A percentile compares a stretch with the other conserved stretches of the same genome.
phyloP scores from a whole-genome alignment of 2,797 vertebrate species.

The Acrossocheilus fasciatus region DNA sequence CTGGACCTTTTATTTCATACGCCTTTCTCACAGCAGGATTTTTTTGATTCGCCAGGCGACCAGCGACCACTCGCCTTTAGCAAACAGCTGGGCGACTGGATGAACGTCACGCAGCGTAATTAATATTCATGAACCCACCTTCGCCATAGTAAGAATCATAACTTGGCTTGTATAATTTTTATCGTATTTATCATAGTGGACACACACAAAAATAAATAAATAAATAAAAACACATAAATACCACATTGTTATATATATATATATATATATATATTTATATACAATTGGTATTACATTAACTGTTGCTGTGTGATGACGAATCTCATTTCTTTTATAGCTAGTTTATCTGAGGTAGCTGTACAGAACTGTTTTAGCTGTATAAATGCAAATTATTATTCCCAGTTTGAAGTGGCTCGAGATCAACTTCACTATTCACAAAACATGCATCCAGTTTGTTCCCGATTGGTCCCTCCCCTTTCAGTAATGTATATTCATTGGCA shows the following conservation, averaged over 20 bases:
- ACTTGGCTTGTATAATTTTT: background rate
- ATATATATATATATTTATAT: too few species aligned
- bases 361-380: background rate
- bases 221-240: too few species aligned
- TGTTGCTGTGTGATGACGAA: background rate
- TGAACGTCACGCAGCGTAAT: background rate
- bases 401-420: constrained; percentile 5
- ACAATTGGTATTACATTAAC: background rate
- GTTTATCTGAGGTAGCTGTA: background rate
- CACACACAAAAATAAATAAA: too few species aligned
- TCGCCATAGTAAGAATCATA: background rate
- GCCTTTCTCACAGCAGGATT: background rate
- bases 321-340: background rate
- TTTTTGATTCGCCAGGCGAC: background rate
- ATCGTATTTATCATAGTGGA: too few species aligned
- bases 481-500: constrained; percentile 57
- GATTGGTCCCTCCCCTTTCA: constrained; percentile 67
- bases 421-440: constrained; percentile 58
- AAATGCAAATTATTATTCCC: background rate
- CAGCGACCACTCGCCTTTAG: background rate
- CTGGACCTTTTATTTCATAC: background rate
- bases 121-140: constrained; percentile 8
- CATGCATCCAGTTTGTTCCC: constrained; percentile 49
- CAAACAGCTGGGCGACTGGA: background rate
- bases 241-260: too few species aligned